Evolutionary conservation across 2,797 vertebrate species (phyloP).

Genomic region (Leptoclinus maculatus): DNA sequence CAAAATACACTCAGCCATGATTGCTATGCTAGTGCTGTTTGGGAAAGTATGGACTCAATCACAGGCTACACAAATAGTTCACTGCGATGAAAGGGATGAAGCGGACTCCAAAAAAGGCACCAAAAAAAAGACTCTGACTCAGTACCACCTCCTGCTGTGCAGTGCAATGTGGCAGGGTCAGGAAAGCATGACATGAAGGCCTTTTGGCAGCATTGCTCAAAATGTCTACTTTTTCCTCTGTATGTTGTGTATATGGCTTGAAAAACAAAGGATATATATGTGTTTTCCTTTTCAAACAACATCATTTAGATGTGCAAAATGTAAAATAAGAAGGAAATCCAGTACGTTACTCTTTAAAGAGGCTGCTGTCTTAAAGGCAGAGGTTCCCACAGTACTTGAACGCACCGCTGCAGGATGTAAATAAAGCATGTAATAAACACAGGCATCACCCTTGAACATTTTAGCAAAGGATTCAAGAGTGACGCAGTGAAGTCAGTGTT

Average conservation of each 20-base stretch:
- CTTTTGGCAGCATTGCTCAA: not conserved
- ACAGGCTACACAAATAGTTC: slow-evolving; percentile 14
- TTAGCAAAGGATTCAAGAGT: not conserved
- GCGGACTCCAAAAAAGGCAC: not conserved
- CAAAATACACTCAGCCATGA: not conserved
- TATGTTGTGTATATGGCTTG: not conserved
- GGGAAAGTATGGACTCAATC: not conserved
- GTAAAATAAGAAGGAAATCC: not conserved
- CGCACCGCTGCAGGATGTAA: not conserved
- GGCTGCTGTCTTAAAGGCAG: not conserved
- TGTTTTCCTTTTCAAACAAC: not conserved
- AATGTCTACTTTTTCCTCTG: not conserved
- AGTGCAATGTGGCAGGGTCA: slow-evolving; percentile 11
- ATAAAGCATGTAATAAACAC: not conserved
- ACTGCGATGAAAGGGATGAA: slow-evolving; percentile 22
- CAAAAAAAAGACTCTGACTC: slow-evolving; percentile 13
- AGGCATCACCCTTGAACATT: not conserved
- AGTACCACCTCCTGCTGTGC: slow-evolving; percentile 26
- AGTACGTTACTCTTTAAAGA: not conserved
- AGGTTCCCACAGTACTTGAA: not conserved
- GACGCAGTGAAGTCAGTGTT: not conserved
- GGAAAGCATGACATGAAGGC: not conserved
- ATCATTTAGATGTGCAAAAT: not conserved
- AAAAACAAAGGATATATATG: not conserved
- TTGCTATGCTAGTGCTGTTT: not conserved